Evolutionary conservation across 2,888 invertebrate species (phyloP), one percentile per base, ranked within the genome.

Genomic region (Quadroppia sp.): DNA sequence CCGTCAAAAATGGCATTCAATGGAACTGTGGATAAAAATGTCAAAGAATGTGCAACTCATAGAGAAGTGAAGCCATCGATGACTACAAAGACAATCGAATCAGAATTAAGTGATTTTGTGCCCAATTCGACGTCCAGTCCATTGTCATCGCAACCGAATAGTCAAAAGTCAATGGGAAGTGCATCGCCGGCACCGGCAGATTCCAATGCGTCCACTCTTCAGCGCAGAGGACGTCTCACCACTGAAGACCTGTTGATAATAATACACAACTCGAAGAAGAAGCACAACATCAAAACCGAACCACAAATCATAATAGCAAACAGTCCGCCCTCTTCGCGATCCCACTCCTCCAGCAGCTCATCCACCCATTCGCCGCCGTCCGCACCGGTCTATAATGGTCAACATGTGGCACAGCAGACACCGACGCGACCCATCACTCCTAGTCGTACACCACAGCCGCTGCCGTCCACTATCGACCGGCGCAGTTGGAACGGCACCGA

Each of bases 241-340:
- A 75, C 79, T 15, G 78, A 77, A n/a, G 79, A 79, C 56, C 76
- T 79, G 13, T 77, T 78, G 28, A 78, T 78, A 15, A 76, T 77
- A 28, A 79, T 79, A 30, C 79, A 79, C 67, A 77, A 77, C 64
- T 79, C 79, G 40, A 79, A 79, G 73, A 78, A 77, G 75, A 78
- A 76, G 56, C 77, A 77, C 56, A 79, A 79, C 74, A 77, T 79
- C 17, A 79, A 79, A 64, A 74, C 77, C 2, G 79, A 79, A 45
- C 73, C 76, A 13, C 78, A 79, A 25, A 50, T 74, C 0, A 71
- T 74, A 56, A 15, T 53, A 25, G 25, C 74, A 23, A 73, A 50
- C 53, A 48, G 67, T 69, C 53, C 73, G 17, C 73, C 73, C n/a
- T 67, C 67, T 32, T 50, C 45, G 53, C 72, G 71, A 11, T 71